Evolutionary conservation across 2,797 vertebrate species (phyloP).

Genomic region (Enteromius fasciolatus): DNA sequence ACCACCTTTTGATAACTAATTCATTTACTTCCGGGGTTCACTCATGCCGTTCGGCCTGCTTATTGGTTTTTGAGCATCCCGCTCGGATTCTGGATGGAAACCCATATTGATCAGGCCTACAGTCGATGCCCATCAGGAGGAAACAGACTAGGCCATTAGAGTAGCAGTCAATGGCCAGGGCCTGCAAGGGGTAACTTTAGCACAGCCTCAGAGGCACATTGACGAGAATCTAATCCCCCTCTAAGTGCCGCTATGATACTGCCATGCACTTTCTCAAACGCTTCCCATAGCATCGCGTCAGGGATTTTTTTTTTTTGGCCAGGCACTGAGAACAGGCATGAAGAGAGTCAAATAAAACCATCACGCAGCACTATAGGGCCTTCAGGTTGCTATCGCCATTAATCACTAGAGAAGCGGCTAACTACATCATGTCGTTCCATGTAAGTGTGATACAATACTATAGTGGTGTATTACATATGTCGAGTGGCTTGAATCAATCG

Average conservation of each 20-base stretch:
- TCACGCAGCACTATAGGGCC: slow-evolving; percentile 35
- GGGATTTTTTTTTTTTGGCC: slow-evolving; percentile 44
- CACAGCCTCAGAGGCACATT: slow-evolving; percentile 75
- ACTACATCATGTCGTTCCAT: slow-evolving; percentile 49
- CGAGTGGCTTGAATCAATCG: slow-evolving; percentile 35
- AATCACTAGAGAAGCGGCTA: slow-evolving; percentile 48
- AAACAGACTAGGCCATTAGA: slow-evolving; percentile 84
- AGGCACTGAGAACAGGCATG: slow-evolving; percentile 29
- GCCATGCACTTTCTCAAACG: slow-evolving; percentile 59
- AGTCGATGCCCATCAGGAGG: slow-evolving; percentile 85
- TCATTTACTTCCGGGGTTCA: slow-evolving; percentile 58
- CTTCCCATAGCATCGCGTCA: slow-evolving; percentile 60
- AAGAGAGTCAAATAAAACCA: slow-evolving; percentile 48
- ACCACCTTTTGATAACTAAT: slow-evolving; percentile 49
- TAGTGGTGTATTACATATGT: slow-evolving; percentile 53
- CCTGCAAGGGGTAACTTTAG: slow-evolving; percentile 83
- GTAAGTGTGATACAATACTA: slow-evolving; percentile 51
- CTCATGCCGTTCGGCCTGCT: slow-evolving; percentile 40
- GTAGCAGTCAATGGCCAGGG: slow-evolving; percentile 81
- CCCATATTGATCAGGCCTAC: slow-evolving; percentile 76
- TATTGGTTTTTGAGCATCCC: slow-evolving; percentile 56
- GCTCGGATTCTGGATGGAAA: slow-evolving; percentile 69
- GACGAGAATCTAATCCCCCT: slow-evolving; percentile 80
- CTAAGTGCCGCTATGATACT: slow-evolving; percentile 67
- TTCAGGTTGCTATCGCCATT: slow-evolving; percentile 40